These are phyloP conservation scores for Orchesella cincta DNA, from an alignment of 1,140 invertebrate genomes.

Conservation along the genomic window DNA sequence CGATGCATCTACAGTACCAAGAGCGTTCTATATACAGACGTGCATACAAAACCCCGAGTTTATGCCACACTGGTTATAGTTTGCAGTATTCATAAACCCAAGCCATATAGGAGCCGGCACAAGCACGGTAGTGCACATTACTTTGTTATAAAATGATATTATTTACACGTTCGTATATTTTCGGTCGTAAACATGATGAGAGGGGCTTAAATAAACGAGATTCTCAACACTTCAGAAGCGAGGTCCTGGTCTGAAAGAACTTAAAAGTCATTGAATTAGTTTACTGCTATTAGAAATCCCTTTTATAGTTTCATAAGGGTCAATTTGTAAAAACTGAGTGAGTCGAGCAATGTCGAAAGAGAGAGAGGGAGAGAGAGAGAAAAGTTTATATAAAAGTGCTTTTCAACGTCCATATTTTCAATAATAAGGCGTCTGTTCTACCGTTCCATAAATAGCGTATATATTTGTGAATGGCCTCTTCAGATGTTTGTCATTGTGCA, in stretches of 20 bases:
- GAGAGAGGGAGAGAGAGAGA: neutral
- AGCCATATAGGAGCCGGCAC: neutral
- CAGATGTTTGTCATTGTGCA: neutral
- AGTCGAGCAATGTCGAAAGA: no score
- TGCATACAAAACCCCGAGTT: no score
- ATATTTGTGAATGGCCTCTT: neutral
- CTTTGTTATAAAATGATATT: neutral
- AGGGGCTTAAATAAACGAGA: neutral
- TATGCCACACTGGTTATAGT: no score
- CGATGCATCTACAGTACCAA: slow-evolving; percentile 11
- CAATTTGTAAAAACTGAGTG: neutral
- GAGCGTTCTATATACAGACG: no score
- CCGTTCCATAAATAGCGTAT: neutral
- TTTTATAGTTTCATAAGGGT: neutral
- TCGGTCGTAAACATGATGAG: neutral
- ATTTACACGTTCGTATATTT: no score
- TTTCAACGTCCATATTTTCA: no score
- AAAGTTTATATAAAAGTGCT: no score
- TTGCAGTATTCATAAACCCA: neutral
- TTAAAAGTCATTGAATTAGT: slow-evolving; percentile 3
- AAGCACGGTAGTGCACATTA: no score
- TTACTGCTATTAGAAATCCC: neutral
- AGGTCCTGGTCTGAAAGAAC: neutral
- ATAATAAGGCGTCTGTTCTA: neutral
- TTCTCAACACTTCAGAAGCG: neutral